Conservation (phyloP, 2,888 invertebrate species). For the Ametastegia equiseti region DNA sequence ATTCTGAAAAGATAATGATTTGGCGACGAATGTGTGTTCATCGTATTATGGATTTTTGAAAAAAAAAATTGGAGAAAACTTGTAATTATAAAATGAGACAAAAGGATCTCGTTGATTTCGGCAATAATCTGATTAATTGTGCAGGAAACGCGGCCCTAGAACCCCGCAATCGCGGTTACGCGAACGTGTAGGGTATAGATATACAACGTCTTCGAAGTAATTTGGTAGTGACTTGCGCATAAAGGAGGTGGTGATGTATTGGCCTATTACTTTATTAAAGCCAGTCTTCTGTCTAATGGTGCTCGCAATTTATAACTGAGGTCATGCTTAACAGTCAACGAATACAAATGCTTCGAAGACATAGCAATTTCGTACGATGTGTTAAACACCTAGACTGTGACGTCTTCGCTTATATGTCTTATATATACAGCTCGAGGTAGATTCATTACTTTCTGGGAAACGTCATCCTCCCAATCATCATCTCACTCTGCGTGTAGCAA, state of each 20-base stretch:
- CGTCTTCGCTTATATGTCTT: conserved; percentile 3
- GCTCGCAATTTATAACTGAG: conserved; percentile 61
- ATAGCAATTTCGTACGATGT: conserved; percentile 28
- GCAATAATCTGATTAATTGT: background rate
- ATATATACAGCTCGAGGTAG: no score
- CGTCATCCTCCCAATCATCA: background rate
- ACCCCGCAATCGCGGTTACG: background rate
- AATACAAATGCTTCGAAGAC: conserved; percentile 49
- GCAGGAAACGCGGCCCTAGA: background rate
- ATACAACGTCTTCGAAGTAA: conserved; percentile 52
- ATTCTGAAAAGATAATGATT: no score
- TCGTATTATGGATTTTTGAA: no score
- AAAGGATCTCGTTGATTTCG: background rate
- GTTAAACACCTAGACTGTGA: conserved; percentile 8
- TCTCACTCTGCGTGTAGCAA: background rate
- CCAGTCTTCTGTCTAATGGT: conserved; percentile 65
- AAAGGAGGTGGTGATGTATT: conserved; percentile 59
- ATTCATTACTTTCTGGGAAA: conserved; percentile 40
- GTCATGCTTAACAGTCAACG: conserved; percentile 56
- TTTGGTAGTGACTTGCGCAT: conserved; percentile 57
- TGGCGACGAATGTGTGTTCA: no score
- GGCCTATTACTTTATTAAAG: conserved; percentile 69
- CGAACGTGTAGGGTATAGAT: no score
- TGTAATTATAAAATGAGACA: background rate
- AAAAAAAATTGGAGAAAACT: no score